A percentile compares a stretch with the other conserved stretches of the same genome.
These are phyloP conservation scores for Auanema freiburgensis DNA, from an alignment of 2,888 invertebrate genomes.

Conservation along the genomic window DNA sequence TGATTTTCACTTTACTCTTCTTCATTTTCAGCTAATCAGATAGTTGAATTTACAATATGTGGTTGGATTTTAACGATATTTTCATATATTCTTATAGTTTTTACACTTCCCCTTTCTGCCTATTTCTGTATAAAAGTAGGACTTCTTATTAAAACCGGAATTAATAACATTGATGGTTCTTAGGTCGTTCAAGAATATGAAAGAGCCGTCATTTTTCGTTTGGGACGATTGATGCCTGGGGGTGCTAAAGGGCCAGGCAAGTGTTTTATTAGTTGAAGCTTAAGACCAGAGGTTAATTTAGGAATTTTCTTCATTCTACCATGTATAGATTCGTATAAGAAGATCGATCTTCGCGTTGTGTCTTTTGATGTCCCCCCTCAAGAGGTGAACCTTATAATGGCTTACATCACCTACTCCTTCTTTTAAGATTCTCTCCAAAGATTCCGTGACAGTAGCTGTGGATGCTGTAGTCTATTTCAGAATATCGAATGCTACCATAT, in stretches of 20 bases:
- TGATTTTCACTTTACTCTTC: background rate
- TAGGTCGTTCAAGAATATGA: slow-evolving; percentile 68
- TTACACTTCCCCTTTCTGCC: slow-evolving; percentile 62
- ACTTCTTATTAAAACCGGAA: background rate
- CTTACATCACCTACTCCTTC: background rate
- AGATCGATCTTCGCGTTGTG: slow-evolving; percentile 91
- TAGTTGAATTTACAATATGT: slow-evolving; percentile 63
- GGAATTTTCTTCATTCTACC: slow-evolving; percentile 73
- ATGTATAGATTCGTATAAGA: slow-evolving; percentile 69
- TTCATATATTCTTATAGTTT: slow-evolving; percentile 59
- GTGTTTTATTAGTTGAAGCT: background rate
- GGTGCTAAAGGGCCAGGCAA: slow-evolving; percentile 73
- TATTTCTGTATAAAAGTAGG: slow-evolving; percentile 63
- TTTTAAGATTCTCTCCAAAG: slow-evolving; percentile 69
- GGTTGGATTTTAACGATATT: slow-evolving; percentile 62
- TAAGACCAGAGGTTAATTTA: slow-evolving; percentile 12
- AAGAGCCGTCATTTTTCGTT: slow-evolving; percentile 82
- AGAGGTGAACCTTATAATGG: slow-evolving; percentile 73
- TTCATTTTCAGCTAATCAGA: slow-evolving; percentile 60
- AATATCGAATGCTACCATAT: slow-evolving; percentile 95
- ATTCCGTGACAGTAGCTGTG: slow-evolving; percentile 94
- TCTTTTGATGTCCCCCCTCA: slow-evolving; percentile 97
- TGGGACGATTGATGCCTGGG: slow-evolving; percentile 77
- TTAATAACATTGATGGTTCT: background rate
- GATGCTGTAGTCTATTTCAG: slow-evolving; percentile 76